Base-by-base conservation (phyloP, 92 coral and sea anemone species). In the Porites evermanni region DNA sequence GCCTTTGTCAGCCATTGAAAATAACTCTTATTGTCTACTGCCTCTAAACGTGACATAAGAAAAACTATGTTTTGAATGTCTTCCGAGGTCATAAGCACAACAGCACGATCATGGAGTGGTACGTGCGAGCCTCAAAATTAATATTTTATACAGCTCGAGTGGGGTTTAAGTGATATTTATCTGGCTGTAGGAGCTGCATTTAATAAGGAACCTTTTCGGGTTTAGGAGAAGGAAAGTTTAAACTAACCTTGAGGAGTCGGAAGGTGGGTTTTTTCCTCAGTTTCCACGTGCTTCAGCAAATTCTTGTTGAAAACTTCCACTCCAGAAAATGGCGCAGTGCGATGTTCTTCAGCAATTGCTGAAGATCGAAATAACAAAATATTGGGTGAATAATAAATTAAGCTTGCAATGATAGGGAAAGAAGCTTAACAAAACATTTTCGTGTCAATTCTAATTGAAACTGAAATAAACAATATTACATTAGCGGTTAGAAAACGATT, bases 331-430 rank as follows among this genome's bases (percentile, higher is more conserved):
- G 99, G 99, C 69, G 96, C 96, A 6, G 98, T 93, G 65, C 95
- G 87, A n/a, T 97, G 96, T 86, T 97, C 99, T 16, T 97, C 99
- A 38, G 86, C 94, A 77, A 97, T 97, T 32, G 93, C 99, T 97
- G 65, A 18, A 77, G 74, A 29, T 29, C 32, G 32, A 65, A 80
- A 90, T 67, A 89, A 74, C 47, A 83, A 60, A 84, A 53, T 47
- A 38, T 38, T 38, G 47, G 29, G 29, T 53, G 66, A 74, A 76
- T 54, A 77, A 78, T 56, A 21, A 73, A 56, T 18, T 1, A 66
- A 79, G 90, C 29, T 69, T 44, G 29, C 69, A 81, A 32, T 24
- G 32, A 63, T 12, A 63, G 12, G 38, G 63, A 26, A 29, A 20
- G 14, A 9, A 19, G 1, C 50, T 81, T 58, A 32, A 71, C 70